These are phyloP conservation scores for Ambastaia sidthimunki DNA, from an alignment of 2,797 vertebrate species.

Conservation along the genomic window DNA sequence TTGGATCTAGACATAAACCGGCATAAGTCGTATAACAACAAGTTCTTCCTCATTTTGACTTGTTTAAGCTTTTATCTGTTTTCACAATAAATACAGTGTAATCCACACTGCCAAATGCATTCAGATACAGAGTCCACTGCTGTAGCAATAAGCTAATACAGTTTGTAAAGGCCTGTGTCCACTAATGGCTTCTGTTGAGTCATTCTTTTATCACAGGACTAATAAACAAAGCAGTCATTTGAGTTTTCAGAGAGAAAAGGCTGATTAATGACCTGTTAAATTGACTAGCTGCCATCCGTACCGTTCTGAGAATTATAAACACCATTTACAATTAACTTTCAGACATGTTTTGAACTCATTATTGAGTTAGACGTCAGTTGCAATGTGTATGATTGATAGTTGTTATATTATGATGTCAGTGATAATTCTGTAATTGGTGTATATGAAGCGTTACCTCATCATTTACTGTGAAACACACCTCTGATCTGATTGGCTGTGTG, in stretches of 20 bases:
- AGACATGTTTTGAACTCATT: constrained; percentile 66
- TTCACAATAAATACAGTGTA: background rate
- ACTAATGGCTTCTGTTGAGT: constrained; percentile 25
- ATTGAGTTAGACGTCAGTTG: constrained; percentile 52
- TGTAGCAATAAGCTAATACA: constrained; percentile 7
- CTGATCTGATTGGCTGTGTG: constrained; percentile 1
- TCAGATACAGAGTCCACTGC: constrained; percentile 43
- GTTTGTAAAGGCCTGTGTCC: background rate
- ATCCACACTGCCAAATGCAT: background rate
- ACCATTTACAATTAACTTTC: constrained; percentile 62
- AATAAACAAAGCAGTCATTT: constrained; percentile 63
- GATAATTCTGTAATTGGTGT: background rate
- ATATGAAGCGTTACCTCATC: constrained; percentile 23
- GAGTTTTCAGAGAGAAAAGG: constrained; percentile 61
- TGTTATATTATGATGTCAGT: constrained; percentile 32
- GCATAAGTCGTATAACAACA: background rate
- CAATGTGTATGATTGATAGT: constrained; percentile 42
- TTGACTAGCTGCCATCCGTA: constrained; percentile 70
- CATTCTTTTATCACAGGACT: constrained; percentile 36
- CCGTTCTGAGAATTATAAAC: constrained; percentile 50
- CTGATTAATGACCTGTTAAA: constrained; percentile 74
- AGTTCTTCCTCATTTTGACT: background rate
- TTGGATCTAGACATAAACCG: background rate
- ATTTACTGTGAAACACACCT: constrained; percentile 1
- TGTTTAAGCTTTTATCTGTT: background rate